These are phyloP conservation scores for Alethe diademata DNA, from an alignment of 2,113 vertebrate genomes.

Conservation along the genomic window DNA sequence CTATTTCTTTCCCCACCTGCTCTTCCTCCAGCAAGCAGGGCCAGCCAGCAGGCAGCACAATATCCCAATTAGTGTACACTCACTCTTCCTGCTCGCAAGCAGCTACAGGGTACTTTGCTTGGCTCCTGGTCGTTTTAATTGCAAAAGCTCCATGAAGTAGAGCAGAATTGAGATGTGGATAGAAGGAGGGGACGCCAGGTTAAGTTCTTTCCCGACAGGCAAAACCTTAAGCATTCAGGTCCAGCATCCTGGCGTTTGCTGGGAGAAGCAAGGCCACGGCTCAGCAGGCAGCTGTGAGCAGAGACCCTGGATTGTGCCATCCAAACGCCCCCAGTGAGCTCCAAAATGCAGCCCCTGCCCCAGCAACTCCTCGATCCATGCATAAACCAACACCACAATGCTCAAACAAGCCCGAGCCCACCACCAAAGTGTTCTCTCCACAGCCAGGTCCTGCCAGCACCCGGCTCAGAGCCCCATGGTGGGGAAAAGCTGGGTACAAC, in stretches of 20 bases:
- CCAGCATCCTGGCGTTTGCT: neutral
- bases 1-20: constrained; percentile 12
- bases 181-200: neutral
- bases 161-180: neutral
- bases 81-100: neutral
- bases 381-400: rapidly evolving
- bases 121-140: neutral
- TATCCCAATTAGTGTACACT: neutral
- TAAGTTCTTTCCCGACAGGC: neutral
- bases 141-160: neutral
- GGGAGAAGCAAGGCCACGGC: neutral
- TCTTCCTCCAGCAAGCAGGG: neutral
- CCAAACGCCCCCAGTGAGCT: neutral
- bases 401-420: neutral
- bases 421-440: neutral
- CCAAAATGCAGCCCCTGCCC: rapidly evolving
- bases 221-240: constrained; percentile 45
- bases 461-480: rapidly evolving
- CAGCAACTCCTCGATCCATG: rapidly evolving
- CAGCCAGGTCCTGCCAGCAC: neutral
- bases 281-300: neutral
- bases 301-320: neutral
- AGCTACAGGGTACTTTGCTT: neutral
- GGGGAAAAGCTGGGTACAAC: rapidly evolving
- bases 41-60: neutral